Evolutionary conservation across 2,113 vertebrate species (phyloP).

Genomic region (Odontophorus gujanensis): DNA sequence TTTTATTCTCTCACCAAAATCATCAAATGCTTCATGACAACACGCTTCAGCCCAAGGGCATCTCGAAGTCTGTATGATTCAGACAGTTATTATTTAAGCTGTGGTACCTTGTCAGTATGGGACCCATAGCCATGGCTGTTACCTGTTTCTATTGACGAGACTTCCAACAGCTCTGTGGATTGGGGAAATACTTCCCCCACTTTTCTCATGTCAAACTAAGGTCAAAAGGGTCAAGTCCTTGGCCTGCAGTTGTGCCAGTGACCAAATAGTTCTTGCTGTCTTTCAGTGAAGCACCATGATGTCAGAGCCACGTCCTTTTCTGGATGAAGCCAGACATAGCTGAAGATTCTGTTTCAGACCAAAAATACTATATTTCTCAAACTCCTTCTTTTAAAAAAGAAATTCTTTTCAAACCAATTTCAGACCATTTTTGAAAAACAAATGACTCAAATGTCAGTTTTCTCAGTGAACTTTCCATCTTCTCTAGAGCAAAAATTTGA

Average conservation of each 20-base stretch:
- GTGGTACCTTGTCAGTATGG: background rate
- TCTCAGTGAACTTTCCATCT: conserved; percentile 2
- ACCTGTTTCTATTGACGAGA: background rate
- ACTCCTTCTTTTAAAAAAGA: background rate
- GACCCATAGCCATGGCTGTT: fast-evolving
- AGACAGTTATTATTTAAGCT: background rate
- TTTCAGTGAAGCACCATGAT: fast-evolving
- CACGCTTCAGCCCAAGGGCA: fast-evolving
- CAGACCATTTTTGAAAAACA: background rate
- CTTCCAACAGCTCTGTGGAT: background rate
- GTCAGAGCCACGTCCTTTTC: background rate
- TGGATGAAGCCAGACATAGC: background rate
- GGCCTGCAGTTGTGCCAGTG: background rate
- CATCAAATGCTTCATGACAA: background rate
- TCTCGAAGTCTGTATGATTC: background rate
- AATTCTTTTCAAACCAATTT: background rate
- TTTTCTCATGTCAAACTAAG: background rate
- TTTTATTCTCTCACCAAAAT: background rate
- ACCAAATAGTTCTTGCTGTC: background rate
- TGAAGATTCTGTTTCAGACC: background rate
- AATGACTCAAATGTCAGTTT: conserved; percentile 16
- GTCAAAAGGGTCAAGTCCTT: background rate
- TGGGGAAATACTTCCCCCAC: background rate
- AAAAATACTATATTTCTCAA: background rate
- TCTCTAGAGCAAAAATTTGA: background rate